These are phyloP conservation scores for Lasioglossum villosulum DNA, from an alignment of 2,888 invertebrate genomes.

Conservation along the genomic window DNA sequence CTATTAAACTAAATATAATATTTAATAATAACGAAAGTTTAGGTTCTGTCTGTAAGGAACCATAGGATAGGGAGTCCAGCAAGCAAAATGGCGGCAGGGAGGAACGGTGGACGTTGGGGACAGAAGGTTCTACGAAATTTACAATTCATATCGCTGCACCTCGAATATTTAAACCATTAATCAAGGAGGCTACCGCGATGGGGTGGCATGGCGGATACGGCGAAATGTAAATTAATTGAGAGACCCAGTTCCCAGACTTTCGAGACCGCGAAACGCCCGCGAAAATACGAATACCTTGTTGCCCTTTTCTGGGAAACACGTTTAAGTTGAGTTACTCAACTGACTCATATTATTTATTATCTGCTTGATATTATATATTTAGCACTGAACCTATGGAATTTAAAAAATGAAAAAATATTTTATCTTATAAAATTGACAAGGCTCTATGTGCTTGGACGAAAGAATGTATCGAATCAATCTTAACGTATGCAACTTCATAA, in stretches of 20 bases:
- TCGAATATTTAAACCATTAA: conserved; percentile 81
- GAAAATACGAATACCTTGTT: conserved; percentile 17
- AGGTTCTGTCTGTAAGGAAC: conserved; percentile 55
- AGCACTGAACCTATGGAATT: too few species aligned
- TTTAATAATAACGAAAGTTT: conserved; percentile 76
- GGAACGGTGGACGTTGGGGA: conserved; percentile 24
- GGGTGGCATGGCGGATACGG: conserved; percentile 63
- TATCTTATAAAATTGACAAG: too few species aligned
- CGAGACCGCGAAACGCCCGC: conserved; percentile 52
- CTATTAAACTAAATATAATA: too few species aligned
- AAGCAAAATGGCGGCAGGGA: conserved; percentile 5
- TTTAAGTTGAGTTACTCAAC: too few species aligned
- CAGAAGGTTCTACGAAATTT: conserved; percentile 74
- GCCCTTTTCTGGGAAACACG: not conserved
- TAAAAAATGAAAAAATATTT: too few species aligned
- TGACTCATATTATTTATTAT: too few species aligned
- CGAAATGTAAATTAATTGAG: conserved; percentile 78
- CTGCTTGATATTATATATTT: too few species aligned
- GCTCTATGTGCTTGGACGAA: too few species aligned
- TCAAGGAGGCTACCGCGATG: conserved; percentile 73
- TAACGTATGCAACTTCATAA: too few species aligned
- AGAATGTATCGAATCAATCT: too few species aligned
- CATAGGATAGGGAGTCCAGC: conserved; percentile 11
- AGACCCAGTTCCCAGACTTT: conserved; percentile 63
- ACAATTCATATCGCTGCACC: conserved; percentile 80